Base-by-base conservation (phyloP, 2,797 vertebrate genomes). In the Protosalanx chinensis region DNA sequence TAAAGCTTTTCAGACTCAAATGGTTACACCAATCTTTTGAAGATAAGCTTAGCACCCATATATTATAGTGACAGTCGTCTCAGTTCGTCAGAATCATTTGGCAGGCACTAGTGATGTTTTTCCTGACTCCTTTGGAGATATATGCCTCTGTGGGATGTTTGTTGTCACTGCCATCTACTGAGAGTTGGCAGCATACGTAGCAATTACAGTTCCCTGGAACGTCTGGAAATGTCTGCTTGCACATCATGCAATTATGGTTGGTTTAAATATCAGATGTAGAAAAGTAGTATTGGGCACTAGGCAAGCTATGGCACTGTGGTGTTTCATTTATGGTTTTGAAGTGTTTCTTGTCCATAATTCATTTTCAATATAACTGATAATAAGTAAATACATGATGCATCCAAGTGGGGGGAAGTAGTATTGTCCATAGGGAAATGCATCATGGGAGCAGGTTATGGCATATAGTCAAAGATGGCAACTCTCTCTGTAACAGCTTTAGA, bases 121-220 rank as follows among this genome's bases (percentile, higher is more conserved):
- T 71, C 70, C 71, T 75, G 76, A 76, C 84, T 77, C 82, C 82
- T 78, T 62, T 27, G 23, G 76, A 80, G 79, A 79, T 76, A 67
- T 75, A 78, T 84, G 20, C 16, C 23, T 60, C 23, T 3, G 6
- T 60, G 58, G 79, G 72, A 82, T 76, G 79, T 86, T 83, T 87
- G 83, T 41, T 18, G 15, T 20, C 62, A 64, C 58, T 60, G 58
- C 62, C 62, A 64, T 64, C 62, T 64, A 37, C n/a, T 23, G 32
- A 41, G n/a, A 64, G 32, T 64, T 64, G 62, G 35, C 62, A 64
- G 62, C 18, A 37, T 64, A 23, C 23, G 33, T 64, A n/a, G 35
- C 35, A 64, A 64, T 64, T 64, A 64, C 62, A 64, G 62, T 41
- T 12, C n/a, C 10, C 10, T 64, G 62, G 62, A 64, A 64, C 37